These are phyloP conservation scores for Echeneis naucrates DNA, from an alignment of 2,797 vertebrate species.

Conservation along the genomic window DNA sequence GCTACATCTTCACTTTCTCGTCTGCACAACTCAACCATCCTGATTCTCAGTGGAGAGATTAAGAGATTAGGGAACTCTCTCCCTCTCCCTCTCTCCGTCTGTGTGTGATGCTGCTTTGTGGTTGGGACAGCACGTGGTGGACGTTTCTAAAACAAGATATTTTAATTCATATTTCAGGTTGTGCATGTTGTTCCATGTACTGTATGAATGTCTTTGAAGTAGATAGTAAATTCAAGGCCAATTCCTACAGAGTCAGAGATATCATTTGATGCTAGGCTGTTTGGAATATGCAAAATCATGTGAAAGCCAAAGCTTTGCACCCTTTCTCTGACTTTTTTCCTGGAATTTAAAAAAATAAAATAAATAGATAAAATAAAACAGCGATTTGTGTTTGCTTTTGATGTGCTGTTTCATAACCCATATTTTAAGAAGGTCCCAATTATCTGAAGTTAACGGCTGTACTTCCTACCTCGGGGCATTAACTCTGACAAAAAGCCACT, in stretches of 20 bases:
- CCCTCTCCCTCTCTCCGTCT: constrained; percentile 23
- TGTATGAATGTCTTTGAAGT: constrained; percentile 8
- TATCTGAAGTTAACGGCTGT: not conserved
- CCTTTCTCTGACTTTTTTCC: not conserved
- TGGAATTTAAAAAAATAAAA: too few relatives aligned
- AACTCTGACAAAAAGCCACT: not conserved
- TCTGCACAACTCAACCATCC: constrained; percentile 34
- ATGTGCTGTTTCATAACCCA: not conserved
- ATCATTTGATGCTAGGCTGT: not conserved
- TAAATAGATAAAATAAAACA: too few relatives aligned
- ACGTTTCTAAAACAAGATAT: constrained; percentile 27
- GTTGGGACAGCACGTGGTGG: constrained; percentile 31
- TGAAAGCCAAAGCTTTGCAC: not conserved
- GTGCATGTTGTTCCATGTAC: not conserved
- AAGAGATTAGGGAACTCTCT: constrained; percentile 75
- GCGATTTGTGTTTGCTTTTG: not conserved
- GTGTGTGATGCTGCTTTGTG: constrained; percentile 30
- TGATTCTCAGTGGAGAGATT: constrained; percentile 72
- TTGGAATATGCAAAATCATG: not conserved
- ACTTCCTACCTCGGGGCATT: too few relatives aligned
- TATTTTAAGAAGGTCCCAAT: constrained; percentile 7
- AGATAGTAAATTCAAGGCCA: not conserved
- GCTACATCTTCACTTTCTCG: constrained; percentile 28
- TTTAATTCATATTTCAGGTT: constrained; percentile 27
- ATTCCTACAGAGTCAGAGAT: not conserved